Evolutionary conservation across 2,797 vertebrate genomes (phyloP).

Genomic region (Dromococcyx pavoninus): DNA sequence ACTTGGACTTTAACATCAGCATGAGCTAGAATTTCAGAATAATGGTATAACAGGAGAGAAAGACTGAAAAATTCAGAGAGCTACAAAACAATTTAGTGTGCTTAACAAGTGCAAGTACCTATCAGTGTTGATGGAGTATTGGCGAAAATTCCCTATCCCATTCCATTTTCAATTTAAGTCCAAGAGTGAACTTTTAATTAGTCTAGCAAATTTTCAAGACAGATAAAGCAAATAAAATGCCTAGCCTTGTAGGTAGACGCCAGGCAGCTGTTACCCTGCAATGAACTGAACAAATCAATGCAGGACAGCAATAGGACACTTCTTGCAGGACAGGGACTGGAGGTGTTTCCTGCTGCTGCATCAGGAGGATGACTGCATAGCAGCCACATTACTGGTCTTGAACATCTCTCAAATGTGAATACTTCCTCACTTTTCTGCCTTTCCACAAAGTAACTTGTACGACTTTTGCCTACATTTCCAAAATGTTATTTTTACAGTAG

Average conservation of each 20-base stretch:
- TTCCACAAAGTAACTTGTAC: background rate
- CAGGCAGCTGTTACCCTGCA: background rate
- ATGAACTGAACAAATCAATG: background rate
- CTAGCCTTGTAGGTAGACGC: background rate
- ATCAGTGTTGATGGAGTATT: background rate
- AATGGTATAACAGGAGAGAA: background rate
- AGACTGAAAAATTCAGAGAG: background rate
- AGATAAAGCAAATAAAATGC: background rate
- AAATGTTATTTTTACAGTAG: background rate
- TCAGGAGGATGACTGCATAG: background rate
- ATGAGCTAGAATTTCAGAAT: background rate
- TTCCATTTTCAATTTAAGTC: background rate
- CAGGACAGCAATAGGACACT: background rate
- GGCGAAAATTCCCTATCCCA: background rate
- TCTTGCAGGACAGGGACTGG: background rate
- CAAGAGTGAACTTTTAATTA: background rate
- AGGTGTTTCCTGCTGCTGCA: background rate
- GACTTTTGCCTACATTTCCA: background rate
- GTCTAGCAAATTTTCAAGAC: background rate
- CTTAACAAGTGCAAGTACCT: background rate
- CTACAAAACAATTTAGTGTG: background rate
- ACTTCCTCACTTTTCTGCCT: background rate
- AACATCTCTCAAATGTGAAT: background rate
- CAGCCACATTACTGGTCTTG: rapidly evolving
- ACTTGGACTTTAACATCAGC: background rate